A percentile compares a stretch with the other conserved stretches of the same genome.
Evolutionary conservation across 2,113 vertebrate genomes (phyloP).

Genomic region (Myocastor coypus): DNA sequence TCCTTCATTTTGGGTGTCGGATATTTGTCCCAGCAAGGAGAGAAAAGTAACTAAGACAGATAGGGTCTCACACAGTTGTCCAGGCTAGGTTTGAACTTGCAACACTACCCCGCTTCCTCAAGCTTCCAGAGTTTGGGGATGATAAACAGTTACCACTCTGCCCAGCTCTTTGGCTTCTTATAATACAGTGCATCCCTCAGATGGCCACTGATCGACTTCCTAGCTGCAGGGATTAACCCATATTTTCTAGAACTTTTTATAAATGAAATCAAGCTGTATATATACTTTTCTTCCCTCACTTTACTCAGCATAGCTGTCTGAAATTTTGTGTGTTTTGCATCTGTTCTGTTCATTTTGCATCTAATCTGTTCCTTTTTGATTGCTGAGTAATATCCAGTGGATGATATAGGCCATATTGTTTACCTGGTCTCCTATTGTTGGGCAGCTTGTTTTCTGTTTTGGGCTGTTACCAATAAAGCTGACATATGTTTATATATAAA

Average conservation of each 20-base stretch:
- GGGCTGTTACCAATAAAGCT: background rate
- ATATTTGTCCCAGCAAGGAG: no score
- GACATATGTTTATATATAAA: background rate
- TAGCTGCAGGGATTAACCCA: background rate
- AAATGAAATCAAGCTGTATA: background rate
- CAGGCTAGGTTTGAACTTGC: background rate
- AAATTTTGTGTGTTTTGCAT: background rate
- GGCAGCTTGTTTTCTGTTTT: background rate
- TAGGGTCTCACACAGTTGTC: background rate
- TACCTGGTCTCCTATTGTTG: background rate
- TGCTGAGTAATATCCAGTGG: background rate
- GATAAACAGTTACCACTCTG: background rate
- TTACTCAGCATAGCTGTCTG: background rate
- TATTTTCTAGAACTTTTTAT: conserved; percentile 10
- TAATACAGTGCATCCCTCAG: no score
- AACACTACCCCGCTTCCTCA: background rate
- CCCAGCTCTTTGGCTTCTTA: background rate
- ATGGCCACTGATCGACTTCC: background rate
- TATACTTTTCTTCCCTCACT: background rate
- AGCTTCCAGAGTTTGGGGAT: background rate
- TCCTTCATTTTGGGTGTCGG: no score
- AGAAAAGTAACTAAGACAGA: no score
- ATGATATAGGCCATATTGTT: no score
- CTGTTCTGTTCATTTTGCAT: background rate
- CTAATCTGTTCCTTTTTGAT: background rate